Evolutionary conservation across 2,797 vertebrate genomes (phyloP), one percentile per base, ranked within the genome.

Genomic region (Neoniphon sammara): DNA sequence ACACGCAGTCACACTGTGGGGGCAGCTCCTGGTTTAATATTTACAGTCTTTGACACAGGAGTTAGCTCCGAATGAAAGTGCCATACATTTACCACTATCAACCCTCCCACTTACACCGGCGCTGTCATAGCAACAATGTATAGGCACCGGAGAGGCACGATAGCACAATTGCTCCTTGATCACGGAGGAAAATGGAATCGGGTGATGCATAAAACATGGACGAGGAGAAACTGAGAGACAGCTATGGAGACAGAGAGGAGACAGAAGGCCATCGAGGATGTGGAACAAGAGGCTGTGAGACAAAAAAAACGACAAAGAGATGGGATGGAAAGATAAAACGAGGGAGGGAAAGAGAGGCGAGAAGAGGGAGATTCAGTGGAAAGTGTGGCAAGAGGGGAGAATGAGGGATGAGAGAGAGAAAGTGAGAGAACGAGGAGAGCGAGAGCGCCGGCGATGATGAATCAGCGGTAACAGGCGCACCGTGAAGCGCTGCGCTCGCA

Each of bases 91-190:
- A 11, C 64, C 58, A 25, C 78, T 36, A 65, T 82, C 70, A 65
- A 58, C 52, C 67, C 47, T 47, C 64, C 58, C 56, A 60, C 72
- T 84, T 55, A 39, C 30, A 77, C 56, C 46, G 25, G 21, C 46
- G 84, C 83, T 88, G 83, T 83, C 83, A 87, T 84, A 63, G 87
- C 88, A 88, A 85, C 87, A 67, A 69, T 66, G 60, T 46, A 75
- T 82, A 80, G 70, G 53, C n/a, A 66, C 80, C 68, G 47, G 44
- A 82, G 31, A 50, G 72, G 69, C 53, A 2, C 9, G 6, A 39
- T 77, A 64, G 69, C 67, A 46, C 47, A 47, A 75, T 80, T 54
- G 21, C 50, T 69, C 75, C 60, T 53, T 57, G 25, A 86, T 73
- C 55, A 65, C 31, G 66, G 53, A 75, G 55, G 49, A 75, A 59